Base-by-base conservation (phyloP, 2,888 invertebrate species). In the Arctia plantaginis region DNA sequence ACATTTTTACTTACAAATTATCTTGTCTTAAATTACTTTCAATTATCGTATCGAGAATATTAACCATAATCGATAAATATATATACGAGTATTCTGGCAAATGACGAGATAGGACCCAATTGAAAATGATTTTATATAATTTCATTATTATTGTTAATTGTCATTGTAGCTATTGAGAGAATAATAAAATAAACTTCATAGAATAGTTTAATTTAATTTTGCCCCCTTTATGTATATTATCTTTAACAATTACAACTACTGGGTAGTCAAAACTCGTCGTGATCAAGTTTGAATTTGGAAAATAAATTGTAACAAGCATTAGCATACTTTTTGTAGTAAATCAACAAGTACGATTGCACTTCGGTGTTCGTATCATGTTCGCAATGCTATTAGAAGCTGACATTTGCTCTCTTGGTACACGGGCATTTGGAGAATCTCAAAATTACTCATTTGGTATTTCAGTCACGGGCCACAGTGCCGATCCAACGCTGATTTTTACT, bases 371-470 rank as follows among this genome's bases (percentile, higher is more conserved):
- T 90, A 91, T 91, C 91, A 92, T 92, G 93, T 90, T 90, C 86
- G 91, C 90, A 93, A 93, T 93, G 94, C 93, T 91, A 95, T 95
- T 95, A 94, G 91, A 87, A 87, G 91, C 91, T 92, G 94, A 93
- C 94, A 93, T 94, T 94, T 91, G 92, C 93, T 91, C 93, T 90
- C 90, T 90, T 83, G 83, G 89, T 87, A 89, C 87, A 86, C 86
- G 87, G 81, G 90, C 92, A 93, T 94, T 94, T 90, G 89, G 89
- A 87, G 95, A 93, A 95, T 95, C 93, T 94, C 89, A 92, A 94
- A 94, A 95, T 94, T 94, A 94, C 95, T 94, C 94, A 94, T 95
- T 93, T 87, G 90, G 91, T 89, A 95, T 95, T 95, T 91, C 90
- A 94, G 94, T 93, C 95, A 95, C 95, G 95, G 88, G 83, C 88